phyloP scores from a whole-genome alignment of 2,113 vertebrate genomes.

The Eulemur macaco region DNA sequence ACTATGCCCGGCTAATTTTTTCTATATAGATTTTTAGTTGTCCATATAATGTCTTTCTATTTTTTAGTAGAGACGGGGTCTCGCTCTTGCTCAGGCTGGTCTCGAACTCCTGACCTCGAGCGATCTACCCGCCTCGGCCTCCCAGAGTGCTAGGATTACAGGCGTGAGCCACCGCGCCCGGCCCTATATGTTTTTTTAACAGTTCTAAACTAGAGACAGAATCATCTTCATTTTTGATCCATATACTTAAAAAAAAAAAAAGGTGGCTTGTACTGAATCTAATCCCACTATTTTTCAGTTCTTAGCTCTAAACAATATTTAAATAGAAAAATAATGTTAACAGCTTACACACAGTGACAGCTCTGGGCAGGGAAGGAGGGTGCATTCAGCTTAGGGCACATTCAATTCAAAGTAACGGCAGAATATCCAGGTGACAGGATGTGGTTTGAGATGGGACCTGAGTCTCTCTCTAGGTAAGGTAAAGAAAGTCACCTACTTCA shows the following conservation, averaged over 20 bases:
- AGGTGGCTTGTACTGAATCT: not conserved
- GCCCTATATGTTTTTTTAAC: not conserved
- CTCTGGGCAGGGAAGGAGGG: not conserved
- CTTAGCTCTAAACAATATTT: constrained; percentile 26
- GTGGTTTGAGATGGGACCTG: not conserved
- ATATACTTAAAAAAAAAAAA: not conserved
- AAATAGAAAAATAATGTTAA: constrained; percentile 8
- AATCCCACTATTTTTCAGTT: not conserved
- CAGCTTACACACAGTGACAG: not conserved
- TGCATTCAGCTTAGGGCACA: not conserved
- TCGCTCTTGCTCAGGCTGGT: too few species aligned
- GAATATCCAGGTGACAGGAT: not conserved
- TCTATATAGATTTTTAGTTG: too few species aligned
- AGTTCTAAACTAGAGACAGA: too few species aligned
- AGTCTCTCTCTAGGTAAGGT: not conserved
- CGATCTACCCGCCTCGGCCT: too few species aligned
- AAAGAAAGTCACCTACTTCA: not conserved
- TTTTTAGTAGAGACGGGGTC: too few species aligned
- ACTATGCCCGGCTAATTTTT: too few species aligned
- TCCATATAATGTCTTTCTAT: too few species aligned
- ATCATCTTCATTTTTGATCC: not conserved
- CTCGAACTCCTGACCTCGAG: too few species aligned
- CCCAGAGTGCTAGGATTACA: too few species aligned
- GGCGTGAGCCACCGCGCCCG: too few species aligned
- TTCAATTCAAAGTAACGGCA: not conserved